Base-by-base conservation (phyloP, 1,140 invertebrate species). In the Wiebesia pumilae region DNA sequence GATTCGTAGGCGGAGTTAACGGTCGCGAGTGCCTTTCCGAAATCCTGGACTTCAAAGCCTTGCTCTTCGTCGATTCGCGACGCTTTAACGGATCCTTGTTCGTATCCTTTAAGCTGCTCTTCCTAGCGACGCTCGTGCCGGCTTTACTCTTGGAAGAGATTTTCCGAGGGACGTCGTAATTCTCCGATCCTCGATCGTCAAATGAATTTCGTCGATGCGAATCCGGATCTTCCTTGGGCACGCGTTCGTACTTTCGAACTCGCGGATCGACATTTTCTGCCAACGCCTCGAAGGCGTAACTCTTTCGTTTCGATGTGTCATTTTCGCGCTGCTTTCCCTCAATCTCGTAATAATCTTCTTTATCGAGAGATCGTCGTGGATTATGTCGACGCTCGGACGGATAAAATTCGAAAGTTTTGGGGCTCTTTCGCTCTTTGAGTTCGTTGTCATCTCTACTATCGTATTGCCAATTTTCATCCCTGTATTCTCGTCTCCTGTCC, bases 21-120 rank as follows among this genome's bases (percentile, higher is more conserved):
- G 93, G 90, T 81, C 91, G 90, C 7, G 90, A 90, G 82, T 93
- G 91, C 84, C 91, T 90, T 24, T 90, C 86, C 0, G 89, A 90
- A 9, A 84, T 27, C 67, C 81, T 87, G 24, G 71, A 81, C 3
- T 88, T 89, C 0, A 30, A 40, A 1, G 30, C 24, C 71, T 75
- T 89, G 35, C 40, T 58, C n/a, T 81, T 87, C 21, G 78, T 67
- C 0, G 88, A 88, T 0, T 69, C 47, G 0, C 79, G 81, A 35
- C 84, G 88, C 27, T 71, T 91, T 43, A 75, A 75, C 71, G 85
- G 62, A 9, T 51, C 33, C n/a, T 83, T 90, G 83, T 33, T 81
- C 67, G 69, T 67, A 21, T 84, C 33, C 62, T 81, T 80, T 30
- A 86, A 67, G 30, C 83, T 84, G 7, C n/a, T 47, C 3, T 90